phyloP scores from a whole-genome alignment of 1,140 invertebrate species.

The Druon quercuslanigerum region DNA sequence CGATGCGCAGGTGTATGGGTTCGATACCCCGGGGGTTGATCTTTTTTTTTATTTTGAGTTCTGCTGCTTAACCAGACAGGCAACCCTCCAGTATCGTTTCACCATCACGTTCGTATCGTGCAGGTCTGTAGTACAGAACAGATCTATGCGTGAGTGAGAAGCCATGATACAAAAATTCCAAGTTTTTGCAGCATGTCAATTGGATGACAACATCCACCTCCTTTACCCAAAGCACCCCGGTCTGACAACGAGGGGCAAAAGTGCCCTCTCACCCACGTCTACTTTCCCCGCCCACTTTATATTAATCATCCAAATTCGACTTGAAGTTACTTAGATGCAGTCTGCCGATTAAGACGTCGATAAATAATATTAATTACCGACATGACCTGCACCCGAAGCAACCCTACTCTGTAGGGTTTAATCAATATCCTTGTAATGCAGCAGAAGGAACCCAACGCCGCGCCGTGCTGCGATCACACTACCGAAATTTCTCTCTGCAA shows the following conservation, averaged over 20 bases:
- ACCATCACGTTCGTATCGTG: constrained; percentile 33
- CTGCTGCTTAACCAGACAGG: constrained; percentile 41
- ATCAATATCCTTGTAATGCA: constrained; percentile 68
- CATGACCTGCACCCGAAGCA: constrained; percentile 52
- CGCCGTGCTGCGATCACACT: not conserved
- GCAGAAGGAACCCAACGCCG: constrained; percentile 31
- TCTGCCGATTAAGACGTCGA: constrained; percentile 73
- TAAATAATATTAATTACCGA: constrained; percentile 75
- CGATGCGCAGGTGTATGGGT: constrained; percentile 54
- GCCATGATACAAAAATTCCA: not conserved
- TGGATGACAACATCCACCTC: constrained; percentile 32
- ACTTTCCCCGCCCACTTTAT: not conserved
- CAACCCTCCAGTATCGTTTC: constrained; percentile 16
- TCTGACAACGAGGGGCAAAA: not conserved
- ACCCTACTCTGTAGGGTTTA: constrained; percentile 65
- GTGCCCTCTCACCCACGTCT: not conserved
- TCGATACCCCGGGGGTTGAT: constrained; percentile 53
- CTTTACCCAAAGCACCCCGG: not conserved
- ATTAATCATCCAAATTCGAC: constrained; percentile 16
- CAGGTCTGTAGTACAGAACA: constrained; percentile 44
- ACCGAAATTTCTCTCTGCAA: too few relatives aligned
- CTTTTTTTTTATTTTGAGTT: constrained; percentile 54
- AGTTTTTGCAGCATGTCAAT: constrained; percentile 49
- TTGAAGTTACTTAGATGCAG: constrained; percentile 66
- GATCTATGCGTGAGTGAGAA: constrained; percentile 47